Base-by-base conservation (phyloP, 2,113 vertebrate species). In the Axis porcinus region DNA sequence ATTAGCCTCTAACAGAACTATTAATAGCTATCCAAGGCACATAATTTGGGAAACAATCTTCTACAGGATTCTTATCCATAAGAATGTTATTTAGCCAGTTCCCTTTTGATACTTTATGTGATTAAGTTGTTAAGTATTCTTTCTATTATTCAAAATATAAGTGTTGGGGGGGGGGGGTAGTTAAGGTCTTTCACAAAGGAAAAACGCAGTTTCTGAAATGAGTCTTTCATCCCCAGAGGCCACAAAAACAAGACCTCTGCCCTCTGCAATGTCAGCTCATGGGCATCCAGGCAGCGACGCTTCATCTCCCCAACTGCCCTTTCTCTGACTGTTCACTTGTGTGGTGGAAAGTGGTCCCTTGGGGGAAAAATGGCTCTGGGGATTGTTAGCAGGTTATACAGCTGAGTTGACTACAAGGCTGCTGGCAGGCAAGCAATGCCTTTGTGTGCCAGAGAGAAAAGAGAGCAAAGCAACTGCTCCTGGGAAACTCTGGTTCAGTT, bases 71-170 rank as follows among this genome's bases (percentile, higher is more conserved):
- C 27, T 79, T 83, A 86, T 23, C 36, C 25, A 85, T 74, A 36
- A 33, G 40, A 27, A n/a, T n/a, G 7, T 43, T 57, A 78, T 13
- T 74, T 40, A 74, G 43, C 1, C 17, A 5, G 8, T 16, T 86
- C 25, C 3, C 19, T 64, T 92, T 95, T 70, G 78, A 58, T 82
- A 81, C 2, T 76, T 89, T 17, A 79, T 21, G 64, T 86, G 47
- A 95, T 92, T 67, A 90, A 84, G 19, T 8, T 47, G 10, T 30
- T 52, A 83, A 93, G 57, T 50, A 8, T 45, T 67, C 45, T 90
- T 96, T 85, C 33, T 36, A 45, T 67, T 92, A 70, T 57, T 64
- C 28, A 86, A 57, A 98, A 55, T 74, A n/a, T 87, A 87, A 91
- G 36, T 25, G 11, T 23, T 40, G 19, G 2, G 7, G 4, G 8